Conservation (phyloP, 1,140 invertebrate species). For the Popillia japonica region DNA sequence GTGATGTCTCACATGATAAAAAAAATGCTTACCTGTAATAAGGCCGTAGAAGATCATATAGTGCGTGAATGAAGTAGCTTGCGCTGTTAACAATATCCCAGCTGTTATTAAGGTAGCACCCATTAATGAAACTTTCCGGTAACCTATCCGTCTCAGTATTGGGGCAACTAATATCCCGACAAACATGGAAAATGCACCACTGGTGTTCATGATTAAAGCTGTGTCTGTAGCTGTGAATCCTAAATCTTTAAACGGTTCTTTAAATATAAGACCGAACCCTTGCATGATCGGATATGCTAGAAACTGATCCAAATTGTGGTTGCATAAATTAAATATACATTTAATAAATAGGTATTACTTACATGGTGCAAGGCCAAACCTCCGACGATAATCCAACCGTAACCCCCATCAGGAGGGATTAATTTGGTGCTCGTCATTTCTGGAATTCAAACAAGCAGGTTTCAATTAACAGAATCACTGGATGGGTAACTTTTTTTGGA, state of each 20-base stretch:
- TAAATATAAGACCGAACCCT: slow-evolving; percentile 73
- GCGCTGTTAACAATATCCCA: slow-evolving; percentile 66
- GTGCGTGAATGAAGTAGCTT: slow-evolving; percentile 66
- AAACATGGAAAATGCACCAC: slow-evolving; percentile 69
- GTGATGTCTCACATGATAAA: background rate
- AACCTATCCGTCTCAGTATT: slow-evolving; percentile 70
- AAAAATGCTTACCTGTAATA: slow-evolving; percentile 67
- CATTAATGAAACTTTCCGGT: slow-evolving; percentile 68
- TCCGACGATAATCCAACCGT: slow-evolving; percentile 18
- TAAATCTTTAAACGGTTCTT: slow-evolving; percentile 66
- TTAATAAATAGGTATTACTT: slow-evolving; percentile 30
- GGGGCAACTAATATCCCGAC: slow-evolving; percentile 71
- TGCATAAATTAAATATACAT: background rate
- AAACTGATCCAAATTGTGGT: slow-evolving; percentile 62
- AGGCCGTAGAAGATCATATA: slow-evolving; percentile 72
- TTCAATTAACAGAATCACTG: background rate
- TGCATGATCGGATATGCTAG: slow-evolving; percentile 70
- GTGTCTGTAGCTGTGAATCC: slow-evolving; percentile 69
- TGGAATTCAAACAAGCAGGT: background rate
- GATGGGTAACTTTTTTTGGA: background rate
- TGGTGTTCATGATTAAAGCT: slow-evolving; percentile 72
- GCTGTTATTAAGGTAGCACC: slow-evolving; percentile 65
- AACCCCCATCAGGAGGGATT: slow-evolving; percentile 24
- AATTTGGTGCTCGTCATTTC: background rate
- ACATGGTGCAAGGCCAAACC: slow-evolving; percentile 13